These are phyloP conservation scores for Drosophila tani DNA, from an alignment of 1,140 invertebrate genomes.

Conservation along the genomic window DNA sequence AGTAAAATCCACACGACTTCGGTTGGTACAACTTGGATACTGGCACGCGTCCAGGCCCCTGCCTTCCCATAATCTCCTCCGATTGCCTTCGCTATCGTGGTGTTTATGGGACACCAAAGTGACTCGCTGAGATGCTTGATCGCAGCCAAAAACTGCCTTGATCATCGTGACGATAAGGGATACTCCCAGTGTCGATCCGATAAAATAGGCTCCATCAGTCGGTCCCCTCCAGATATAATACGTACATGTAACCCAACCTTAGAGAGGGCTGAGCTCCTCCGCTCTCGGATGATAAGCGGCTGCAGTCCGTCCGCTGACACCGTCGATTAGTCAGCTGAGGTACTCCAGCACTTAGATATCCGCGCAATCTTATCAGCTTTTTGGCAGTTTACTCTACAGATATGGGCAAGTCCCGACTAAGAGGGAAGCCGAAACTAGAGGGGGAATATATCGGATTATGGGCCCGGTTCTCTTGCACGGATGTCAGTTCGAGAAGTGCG, in stretches of 20 bases:
- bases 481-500: constrained; percentile 15
- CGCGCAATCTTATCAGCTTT: constrained; percentile 54
- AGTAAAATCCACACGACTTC: constrained; percentile 15
- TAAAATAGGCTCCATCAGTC: background rate
- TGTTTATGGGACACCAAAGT: constrained; percentile 8
- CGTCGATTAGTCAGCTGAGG: constrained; percentile 49
- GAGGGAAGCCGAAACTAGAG: background rate
- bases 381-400: constrained; percentile 35
- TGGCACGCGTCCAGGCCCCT: constrained; percentile 6
- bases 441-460: constrained; percentile 28
- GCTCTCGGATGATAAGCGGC: background rate
- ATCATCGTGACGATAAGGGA: constrained; percentile 28
- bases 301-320: constrained; percentile 1
- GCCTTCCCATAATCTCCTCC: background rate
- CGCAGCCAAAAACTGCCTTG: background rate
- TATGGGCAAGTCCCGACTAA: constrained; percentile 17
- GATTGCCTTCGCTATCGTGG: constrained; percentile 5
- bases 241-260: background rate
- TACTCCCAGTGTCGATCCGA: constrained; percentile 1
- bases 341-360: constrained; percentile 32
- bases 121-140: constrained; percentile 6
- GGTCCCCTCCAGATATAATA: background rate
- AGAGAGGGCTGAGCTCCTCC: no score
- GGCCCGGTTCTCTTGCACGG: constrained; percentile 32
- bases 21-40: background rate